Evolutionary conservation across 2,113 vertebrate species (phyloP).

Genomic region (Polyodon spathula): DNA sequence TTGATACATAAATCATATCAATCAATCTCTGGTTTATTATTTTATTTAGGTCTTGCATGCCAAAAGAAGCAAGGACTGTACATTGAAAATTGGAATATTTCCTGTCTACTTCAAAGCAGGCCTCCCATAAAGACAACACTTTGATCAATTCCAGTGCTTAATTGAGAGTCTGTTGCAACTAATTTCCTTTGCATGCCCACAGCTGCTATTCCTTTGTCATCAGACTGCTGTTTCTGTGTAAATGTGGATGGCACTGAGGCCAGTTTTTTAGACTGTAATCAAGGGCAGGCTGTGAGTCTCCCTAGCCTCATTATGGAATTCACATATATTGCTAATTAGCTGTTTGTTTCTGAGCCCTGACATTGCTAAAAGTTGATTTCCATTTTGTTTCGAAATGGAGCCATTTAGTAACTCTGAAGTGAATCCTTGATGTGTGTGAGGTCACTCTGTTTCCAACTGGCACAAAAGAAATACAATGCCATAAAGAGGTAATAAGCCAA

Average conservation of each 20-base stretch:
- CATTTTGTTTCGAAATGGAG: constrained; percentile 15
- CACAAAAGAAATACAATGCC: neutral
- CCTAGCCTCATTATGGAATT: constrained; percentile 45
- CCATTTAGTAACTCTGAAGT: neutral
- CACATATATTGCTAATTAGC: constrained; percentile 35
- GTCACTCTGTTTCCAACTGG: neutral
- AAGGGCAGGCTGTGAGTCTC: constrained; percentile 43
- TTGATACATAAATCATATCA: neutral
- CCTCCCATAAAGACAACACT: constrained; percentile 10
- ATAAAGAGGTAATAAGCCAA: too few species aligned
- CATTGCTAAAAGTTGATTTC: constrained; percentile 16
- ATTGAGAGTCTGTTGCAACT: constrained; percentile 51
- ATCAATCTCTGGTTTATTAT: constrained; percentile 3
- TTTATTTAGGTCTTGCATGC: neutral
- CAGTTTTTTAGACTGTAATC: constrained; percentile 40
- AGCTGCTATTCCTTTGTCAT: constrained; percentile 61
- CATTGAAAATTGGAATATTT: neutral
- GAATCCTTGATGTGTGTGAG: neutral
- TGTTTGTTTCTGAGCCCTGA: constrained; percentile 31
- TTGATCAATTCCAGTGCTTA: constrained; percentile 47
- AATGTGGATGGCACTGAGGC: constrained; percentile 50
- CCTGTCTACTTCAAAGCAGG: neutral
- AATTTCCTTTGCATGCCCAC: constrained; percentile 48
- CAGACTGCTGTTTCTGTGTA: constrained; percentile 54
- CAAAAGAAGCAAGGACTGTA: neutral